Base-by-base conservation (phyloP, 2,797 vertebrate genomes). In the Sebastes itinus region DNA sequence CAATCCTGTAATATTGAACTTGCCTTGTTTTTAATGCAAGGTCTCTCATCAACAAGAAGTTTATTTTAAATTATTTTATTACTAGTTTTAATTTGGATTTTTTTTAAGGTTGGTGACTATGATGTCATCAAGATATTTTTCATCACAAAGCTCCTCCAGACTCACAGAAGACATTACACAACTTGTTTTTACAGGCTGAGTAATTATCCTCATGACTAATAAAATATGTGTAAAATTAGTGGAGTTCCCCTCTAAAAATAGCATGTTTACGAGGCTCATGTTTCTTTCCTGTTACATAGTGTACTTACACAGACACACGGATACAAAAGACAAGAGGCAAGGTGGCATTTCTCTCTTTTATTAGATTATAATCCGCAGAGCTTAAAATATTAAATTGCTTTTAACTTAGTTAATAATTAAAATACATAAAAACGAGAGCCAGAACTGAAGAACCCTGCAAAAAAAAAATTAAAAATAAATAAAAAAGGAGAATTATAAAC, bases 391-490 rank as follows among this genome's bases (percentile, higher is more conserved):
- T 95, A 95, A 95, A 95, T 95, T 95, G 95, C 95, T 96, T 95
- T 96, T 96, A 96, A 96, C 95, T 96, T 96, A 96, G 93, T 95
- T 95, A 96, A 95, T 95, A 94, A 95, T 96, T 96, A 96, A 95
- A 96, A 96, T 95, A 96, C 93, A 95, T 96, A 95, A 96, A 96
- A 96, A 95, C 90, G 84, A 95, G 95, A 96, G 96, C 95, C 94
- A 95, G 94, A 96, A 96, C 93, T 92, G 92, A 95, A 94, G 87
- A 95, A 96, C 95, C 96, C 95, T 95, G 95, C 95, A 95, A 95
- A 96, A 93, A 92, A 92, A 83, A 83, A 89, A 89, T 85, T 85
- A 52, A 88, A 94, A 95, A 95, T 92, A 95, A 96, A 95, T 94
- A 94, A 95, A 96, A 93, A 92, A 89, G 91, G 93, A 93, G 93